Conservation (phyloP, 1,140 invertebrate genomes). For the Penaeus vannamei region DNA sequence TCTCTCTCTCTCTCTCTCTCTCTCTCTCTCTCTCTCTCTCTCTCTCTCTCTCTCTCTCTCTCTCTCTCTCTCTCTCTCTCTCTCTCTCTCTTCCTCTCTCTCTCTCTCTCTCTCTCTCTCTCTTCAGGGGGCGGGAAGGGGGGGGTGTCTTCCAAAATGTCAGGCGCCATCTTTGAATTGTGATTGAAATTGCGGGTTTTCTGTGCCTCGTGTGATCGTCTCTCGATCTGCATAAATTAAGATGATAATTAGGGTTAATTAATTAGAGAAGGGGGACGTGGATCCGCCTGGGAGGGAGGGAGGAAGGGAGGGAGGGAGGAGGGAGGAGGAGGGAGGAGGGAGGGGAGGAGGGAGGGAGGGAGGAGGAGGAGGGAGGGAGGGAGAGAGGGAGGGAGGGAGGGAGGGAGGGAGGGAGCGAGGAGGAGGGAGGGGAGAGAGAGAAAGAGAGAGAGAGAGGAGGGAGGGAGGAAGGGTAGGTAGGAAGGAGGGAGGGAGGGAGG, state of each 20-base stretch:
- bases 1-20: background rate
- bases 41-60: background rate
- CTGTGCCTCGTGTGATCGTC: too few species aligned
- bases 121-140: background rate
- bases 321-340: background rate
- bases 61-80: background rate
- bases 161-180: too few species aligned
- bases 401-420: background rate
- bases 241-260: too few species aligned
- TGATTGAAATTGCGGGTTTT: too few species aligned
- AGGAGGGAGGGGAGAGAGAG: background rate
- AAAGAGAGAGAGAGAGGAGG: background rate
- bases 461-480: background rate
- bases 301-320: background rate
- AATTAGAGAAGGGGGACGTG: too few species aligned
- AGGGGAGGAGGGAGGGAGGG: background rate
- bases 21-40: background rate
- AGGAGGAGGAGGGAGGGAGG: background rate
- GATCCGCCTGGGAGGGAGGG: background rate
- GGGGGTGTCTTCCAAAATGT: too few species aligned
- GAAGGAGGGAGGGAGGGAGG: background rate
- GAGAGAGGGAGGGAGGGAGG: background rate
- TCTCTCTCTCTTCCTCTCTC: slow-evolving; percentile 27
- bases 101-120: background rate
- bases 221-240: too few species aligned